Conservation (phyloP, 2,113 vertebrate genomes). For the Oreotrochilus melanogaster region DNA sequence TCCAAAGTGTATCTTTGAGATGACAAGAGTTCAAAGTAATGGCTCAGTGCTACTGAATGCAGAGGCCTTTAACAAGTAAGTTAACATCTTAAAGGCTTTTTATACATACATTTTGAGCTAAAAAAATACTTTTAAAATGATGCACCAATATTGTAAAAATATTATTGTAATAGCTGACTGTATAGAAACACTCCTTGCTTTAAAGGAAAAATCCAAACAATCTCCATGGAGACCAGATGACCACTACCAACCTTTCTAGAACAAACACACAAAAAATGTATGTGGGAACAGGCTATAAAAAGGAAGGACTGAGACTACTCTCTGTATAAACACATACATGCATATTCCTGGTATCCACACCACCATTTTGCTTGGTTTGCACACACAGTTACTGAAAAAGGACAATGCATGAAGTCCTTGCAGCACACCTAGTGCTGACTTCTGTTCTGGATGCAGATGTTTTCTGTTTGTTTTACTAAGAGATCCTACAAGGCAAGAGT, state of each 20-base stretch:
- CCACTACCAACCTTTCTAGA: neutral
- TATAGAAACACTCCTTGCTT: neutral
- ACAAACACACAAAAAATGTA: neutral
- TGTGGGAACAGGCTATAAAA: neutral
- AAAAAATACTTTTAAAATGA: neutral
- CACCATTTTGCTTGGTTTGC: neutral
- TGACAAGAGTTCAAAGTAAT: neutral
- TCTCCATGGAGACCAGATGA: neutral
- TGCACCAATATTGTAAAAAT: neutral
- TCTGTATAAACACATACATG: fast-evolving
- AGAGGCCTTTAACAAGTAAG: neutral
- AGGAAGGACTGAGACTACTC: neutral
- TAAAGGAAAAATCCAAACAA: neutral
- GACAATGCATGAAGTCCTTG: neutral
- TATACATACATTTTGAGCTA: neutral
- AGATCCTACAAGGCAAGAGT: neutral
- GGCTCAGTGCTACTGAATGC: neutral
- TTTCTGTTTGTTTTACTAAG: neutral
- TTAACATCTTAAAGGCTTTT: neutral
- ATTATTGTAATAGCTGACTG: neutral
- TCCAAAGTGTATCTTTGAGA: neutral
- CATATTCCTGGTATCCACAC: fast-evolving
- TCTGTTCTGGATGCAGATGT: neutral
- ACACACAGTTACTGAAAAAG: neutral
- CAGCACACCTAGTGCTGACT: neutral